Evolutionary conservation across 2,797 vertebrate genomes (phyloP).

Genomic region (Meriones psammophilus): DNA sequence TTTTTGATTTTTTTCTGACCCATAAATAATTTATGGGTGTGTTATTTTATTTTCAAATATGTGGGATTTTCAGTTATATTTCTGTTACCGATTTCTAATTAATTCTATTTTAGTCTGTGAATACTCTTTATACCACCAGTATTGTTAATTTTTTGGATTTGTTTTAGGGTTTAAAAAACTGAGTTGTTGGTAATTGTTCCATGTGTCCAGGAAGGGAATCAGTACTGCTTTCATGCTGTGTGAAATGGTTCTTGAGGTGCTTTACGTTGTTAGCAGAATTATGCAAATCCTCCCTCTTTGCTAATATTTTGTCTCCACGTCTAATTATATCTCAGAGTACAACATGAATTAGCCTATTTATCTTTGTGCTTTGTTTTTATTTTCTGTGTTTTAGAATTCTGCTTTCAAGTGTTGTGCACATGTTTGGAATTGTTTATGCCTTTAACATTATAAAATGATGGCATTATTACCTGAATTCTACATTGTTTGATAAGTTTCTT

Average conservation of each 20-base stretch:
- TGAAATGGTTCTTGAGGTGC: background rate
- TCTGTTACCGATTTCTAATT: background rate
- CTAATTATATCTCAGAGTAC: background rate
- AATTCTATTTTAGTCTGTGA: background rate
- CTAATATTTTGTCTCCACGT: background rate
- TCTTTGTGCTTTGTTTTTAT: conserved; percentile 1
- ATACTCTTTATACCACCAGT: background rate
- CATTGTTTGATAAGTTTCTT: background rate
- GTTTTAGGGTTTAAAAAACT: background rate
- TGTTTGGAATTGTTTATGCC: background rate
- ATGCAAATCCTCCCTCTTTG: background rate
- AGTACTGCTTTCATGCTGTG: background rate
- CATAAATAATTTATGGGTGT: background rate
- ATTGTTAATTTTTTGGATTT: background rate
- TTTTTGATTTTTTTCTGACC: background rate
- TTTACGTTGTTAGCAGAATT: background rate
- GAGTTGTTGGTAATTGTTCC: background rate
- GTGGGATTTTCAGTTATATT: background rate
- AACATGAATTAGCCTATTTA: background rate
- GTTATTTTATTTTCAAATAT: background rate
- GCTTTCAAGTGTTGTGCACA: background rate
- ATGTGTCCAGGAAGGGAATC: background rate
- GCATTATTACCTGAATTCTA: background rate
- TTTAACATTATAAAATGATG: background rate
- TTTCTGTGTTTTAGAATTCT: conserved; percentile 18